These are phyloP conservation scores for Hypsibius dujardini DNA, from an alignment of 1,140 invertebrate genomes.

Conservation along the genomic window DNA sequence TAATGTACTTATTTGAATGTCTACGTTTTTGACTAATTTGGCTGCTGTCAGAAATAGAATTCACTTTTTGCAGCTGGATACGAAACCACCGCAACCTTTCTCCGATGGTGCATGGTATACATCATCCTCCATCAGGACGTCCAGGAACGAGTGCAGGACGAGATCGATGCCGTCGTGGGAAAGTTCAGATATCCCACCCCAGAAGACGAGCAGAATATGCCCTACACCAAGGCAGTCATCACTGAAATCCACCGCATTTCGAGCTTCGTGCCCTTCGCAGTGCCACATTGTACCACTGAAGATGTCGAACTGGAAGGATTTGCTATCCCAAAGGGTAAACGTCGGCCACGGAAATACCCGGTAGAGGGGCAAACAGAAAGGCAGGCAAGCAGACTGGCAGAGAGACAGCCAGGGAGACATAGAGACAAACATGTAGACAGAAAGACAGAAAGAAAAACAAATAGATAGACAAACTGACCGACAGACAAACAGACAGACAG, in stretches of 20 bases:
- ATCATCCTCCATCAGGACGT: conserved; percentile 46
- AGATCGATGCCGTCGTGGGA: conserved; percentile 42
- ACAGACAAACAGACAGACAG: no score
- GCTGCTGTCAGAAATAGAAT: no score
- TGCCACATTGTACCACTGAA: conserved; percentile 20
- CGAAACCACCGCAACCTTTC: conserved; percentile 49
- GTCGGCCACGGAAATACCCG: no score
- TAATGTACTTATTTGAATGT: no score
- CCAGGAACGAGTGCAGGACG: conserved; percentile 46
- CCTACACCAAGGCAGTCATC: conserved; percentile 21
- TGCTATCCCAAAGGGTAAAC: background rate
- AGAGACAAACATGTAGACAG: no score
- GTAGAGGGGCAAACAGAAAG: no score
- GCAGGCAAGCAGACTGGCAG: no score
- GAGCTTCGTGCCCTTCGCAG: conserved; percentile 22
- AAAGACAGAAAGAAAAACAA: no score
- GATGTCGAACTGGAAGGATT: conserved; percentile 18
- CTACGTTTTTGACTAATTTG: no score
- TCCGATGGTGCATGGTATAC: conserved; percentile 51
- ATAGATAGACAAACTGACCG: no score
- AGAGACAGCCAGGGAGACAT: no score
- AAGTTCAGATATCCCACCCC: conserved; percentile 17
- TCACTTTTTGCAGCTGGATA: conserved; percentile 22
- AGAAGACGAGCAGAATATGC: conserved; percentile 18
- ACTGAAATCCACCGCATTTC: conserved; percentile 20